Conservation (phyloP, 2,113 vertebrate species). For the Sciurus niger region DNA sequence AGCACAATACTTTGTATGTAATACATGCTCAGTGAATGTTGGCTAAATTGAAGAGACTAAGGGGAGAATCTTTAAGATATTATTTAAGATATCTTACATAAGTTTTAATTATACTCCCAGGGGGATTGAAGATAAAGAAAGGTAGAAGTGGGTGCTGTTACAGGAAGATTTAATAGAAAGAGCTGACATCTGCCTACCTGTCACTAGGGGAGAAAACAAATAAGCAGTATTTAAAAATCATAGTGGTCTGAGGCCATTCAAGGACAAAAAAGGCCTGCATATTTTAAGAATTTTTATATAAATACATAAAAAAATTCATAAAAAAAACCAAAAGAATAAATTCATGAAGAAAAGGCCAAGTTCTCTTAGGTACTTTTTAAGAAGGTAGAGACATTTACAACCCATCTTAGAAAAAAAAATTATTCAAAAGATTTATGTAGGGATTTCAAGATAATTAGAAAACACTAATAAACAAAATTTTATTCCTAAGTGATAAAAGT, state of each 20-base stretch:
- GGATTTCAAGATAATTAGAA: constrained; percentile 57
- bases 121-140: not conserved
- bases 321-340: constrained; percentile 14
- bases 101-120: constrained; percentile 20
- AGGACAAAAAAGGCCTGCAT: not conserved
- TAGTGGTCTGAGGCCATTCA: not conserved
- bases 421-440: constrained; percentile 14
- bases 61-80: not conserved
- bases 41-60: not conserved
- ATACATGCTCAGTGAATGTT: not conserved
- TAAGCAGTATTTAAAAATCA: constrained; percentile 33
- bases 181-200: not conserved
- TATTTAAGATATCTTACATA: constrained; percentile 3
- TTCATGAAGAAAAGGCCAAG: constrained; percentile 46
- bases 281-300: constrained; percentile 22
- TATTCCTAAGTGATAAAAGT: constrained; percentile 50
- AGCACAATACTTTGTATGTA: not conserved
- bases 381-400: constrained; percentile 37
- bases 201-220: not conserved
- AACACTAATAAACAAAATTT: constrained; percentile 42
- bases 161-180: constrained; percentile 23
- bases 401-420: constrained; percentile 30
- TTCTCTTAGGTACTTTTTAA: constrained; percentile 38
- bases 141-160: not conserved
- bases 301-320: not conserved